Evolutionary conservation across 2,888 invertebrate genomes (phyloP).

Genomic region (Leptinotarsa haldemani): DNA sequence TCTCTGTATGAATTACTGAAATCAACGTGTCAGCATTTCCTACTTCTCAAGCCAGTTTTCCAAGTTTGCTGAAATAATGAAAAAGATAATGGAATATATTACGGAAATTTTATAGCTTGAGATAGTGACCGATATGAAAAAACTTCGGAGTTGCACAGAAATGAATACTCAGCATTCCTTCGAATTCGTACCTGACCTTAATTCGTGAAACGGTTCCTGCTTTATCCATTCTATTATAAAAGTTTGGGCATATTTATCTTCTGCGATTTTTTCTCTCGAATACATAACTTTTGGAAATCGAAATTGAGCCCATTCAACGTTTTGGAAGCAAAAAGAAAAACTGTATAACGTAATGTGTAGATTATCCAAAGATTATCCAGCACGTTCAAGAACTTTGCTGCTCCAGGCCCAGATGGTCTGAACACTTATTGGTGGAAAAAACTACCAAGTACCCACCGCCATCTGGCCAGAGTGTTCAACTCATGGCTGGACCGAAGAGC

Average conservation of each 20-base stretch:
- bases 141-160: constrained; percentile 3
- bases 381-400: too few relatives aligned
- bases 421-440: too few relatives aligned
- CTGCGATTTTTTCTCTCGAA: neutral
- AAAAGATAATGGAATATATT: constrained; percentile 19
- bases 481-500: too few relatives aligned
- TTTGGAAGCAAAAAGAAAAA: too few relatives aligned
- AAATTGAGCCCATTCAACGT: too few relatives aligned
- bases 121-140: constrained; percentile 15
- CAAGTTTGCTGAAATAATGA: neutral
- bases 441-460: too few relatives aligned
- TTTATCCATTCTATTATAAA: neutral
- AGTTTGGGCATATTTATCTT: constrained; percentile 1
- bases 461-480: too few relatives aligned
- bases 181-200: neutral
- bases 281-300: neutral
- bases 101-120: neutral
- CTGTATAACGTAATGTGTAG: too few relatives aligned
- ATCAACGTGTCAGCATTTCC: neutral
- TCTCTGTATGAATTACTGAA: neutral
- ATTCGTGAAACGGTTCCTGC: neutral
- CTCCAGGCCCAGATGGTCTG: too few relatives aligned
- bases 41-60: neutral
- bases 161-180: neutral
- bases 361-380: too few relatives aligned